A percentile compares a stretch with the other conserved stretches of the same genome.
These are phyloP conservation scores for Leptonema lineaticorne DNA, from an alignment of 1,140 invertebrate genomes.

Conservation along the genomic window DNA sequence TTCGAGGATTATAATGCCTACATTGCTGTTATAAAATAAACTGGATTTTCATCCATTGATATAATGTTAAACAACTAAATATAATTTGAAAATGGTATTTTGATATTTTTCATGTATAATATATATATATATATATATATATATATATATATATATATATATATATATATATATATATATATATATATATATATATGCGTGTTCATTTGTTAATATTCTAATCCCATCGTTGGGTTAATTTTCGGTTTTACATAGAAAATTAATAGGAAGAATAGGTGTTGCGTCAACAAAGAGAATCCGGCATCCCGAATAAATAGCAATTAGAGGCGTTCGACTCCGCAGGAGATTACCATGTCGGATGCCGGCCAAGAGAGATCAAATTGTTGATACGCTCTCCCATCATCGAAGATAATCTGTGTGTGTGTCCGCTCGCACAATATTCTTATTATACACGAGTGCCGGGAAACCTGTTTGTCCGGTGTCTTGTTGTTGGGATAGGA, in stretches of 20 bases:
- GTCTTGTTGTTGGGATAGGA: constrained; percentile 32
- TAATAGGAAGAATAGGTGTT: neutral
- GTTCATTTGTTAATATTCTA: neutral
- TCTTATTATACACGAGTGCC: constrained; percentile 17
- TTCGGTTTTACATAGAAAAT: neutral
- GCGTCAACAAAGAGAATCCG: constrained; percentile 7
- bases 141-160: no score
- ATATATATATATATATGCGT: no score
- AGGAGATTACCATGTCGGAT: constrained; percentile 22
- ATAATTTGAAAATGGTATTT: neutral
- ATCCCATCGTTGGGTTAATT: neutral
- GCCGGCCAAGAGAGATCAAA: constrained; percentile 17
- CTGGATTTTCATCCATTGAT: neutral
- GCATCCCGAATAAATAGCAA: constrained; percentile 8
- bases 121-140: no score
- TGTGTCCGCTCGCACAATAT: constrained; percentile 26
- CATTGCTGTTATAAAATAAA: neutral
- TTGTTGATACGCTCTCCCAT: constrained; percentile 30
- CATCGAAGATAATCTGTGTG: constrained; percentile 27
- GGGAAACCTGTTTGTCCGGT: constrained; percentile 28
- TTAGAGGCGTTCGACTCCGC: constrained; percentile 10
- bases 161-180: no score
- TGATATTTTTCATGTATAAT: neutral
- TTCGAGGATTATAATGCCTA: neutral
- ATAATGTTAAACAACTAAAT: neutral